Evolutionary conservation across 2,797 vertebrate species (phyloP).

Genomic region (Pipistrellus pygmaeus): DNA sequence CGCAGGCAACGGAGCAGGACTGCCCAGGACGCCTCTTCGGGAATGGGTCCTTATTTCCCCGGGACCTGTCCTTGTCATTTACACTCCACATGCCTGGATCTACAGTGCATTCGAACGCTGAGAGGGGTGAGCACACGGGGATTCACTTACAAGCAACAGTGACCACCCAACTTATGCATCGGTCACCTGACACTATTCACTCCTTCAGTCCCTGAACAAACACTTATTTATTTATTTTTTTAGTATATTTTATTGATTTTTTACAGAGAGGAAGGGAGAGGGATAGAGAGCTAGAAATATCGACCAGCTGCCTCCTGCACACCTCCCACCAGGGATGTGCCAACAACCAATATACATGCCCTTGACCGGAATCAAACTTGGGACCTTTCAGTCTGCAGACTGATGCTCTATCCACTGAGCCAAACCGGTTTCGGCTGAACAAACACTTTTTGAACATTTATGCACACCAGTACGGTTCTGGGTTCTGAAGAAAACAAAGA

Average conservation of each 20-base stretch:
- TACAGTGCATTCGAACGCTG: background rate
- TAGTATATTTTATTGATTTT: no score
- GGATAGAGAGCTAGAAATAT: no score
- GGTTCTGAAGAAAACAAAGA: constrained; percentile 48
- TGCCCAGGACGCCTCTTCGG: background rate
- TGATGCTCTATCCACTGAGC: no score
- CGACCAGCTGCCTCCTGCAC: no score
- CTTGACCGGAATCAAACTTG: no score
- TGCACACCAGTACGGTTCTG: background rate
- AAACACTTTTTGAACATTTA: background rate
- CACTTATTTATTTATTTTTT: background rate
- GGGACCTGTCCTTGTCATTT: background rate
- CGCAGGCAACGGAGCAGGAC: background rate
- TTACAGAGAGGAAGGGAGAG: no score
- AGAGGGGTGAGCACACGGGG: background rate
- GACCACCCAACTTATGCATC: background rate
- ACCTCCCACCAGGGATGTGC: no score
- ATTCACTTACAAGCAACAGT: background rate
- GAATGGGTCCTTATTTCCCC: background rate
- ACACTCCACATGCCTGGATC: background rate
- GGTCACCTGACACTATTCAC: background rate
- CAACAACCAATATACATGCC: no score
- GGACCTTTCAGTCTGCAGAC: no score
- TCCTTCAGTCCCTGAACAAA: background rate
- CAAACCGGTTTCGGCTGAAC: background rate